Percentiles rank a stretch among this genome's conserved stretches.
Evolutionary conservation across 2,797 vertebrate species (phyloP).

Genomic region (Hirundo rustica): DNA sequence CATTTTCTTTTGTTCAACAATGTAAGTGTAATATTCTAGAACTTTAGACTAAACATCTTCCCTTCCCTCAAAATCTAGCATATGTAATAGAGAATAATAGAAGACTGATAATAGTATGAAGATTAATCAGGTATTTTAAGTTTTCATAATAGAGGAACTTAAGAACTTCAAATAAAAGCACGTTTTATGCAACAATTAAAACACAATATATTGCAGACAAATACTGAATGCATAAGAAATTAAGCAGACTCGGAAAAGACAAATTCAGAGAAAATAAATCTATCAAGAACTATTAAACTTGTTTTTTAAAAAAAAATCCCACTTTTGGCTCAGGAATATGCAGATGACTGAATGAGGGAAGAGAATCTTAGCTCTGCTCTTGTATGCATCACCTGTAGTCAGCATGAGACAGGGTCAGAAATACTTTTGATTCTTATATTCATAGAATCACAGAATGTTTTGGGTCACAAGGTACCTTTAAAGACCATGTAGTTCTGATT

Average conservation of each 20-base stretch:
- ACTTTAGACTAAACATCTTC: not conserved
- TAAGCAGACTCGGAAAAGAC: not conserved
- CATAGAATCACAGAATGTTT: not conserved
- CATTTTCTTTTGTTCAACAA: not conserved
- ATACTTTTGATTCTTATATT: not conserved
- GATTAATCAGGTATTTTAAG: not conserved
- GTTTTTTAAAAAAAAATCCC: not conserved
- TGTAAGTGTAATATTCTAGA: not conserved
- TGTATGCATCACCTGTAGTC: not conserved
- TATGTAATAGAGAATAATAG: not conserved
- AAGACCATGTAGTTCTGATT: not conserved
- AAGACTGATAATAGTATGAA: not conserved
- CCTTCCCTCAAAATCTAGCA: not conserved
- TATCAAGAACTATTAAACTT: not conserved
- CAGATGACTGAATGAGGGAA: not conserved
- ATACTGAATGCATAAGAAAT: not conserved
- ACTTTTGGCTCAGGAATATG: not conserved
- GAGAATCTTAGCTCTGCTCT: not conserved
- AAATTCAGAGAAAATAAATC: not conserved
- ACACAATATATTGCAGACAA: not conserved
- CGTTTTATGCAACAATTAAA: not conserved
- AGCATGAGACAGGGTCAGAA: not conserved
- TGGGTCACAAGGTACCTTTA: not conserved
- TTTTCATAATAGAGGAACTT: not conserved
- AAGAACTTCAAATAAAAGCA: not conserved